These are phyloP conservation scores for Chrysomallon squamiferum DNA, from an alignment of 1,140 invertebrate genomes.

Conservation along the genomic window DNA sequence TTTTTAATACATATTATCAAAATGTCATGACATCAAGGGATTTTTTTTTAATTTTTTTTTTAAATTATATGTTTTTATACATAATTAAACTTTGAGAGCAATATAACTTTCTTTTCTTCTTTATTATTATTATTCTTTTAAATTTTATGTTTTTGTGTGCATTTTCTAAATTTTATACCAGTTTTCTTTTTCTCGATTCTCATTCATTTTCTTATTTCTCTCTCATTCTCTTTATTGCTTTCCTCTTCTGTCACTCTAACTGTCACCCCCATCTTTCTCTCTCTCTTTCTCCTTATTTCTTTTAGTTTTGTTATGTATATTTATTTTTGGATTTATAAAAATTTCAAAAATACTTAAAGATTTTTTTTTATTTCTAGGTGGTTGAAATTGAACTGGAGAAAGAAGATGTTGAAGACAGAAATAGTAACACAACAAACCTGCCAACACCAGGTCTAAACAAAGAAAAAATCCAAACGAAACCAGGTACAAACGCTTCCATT, in stretches of 20 bases:
- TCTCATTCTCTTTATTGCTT: background rate
- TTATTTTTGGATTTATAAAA: background rate
- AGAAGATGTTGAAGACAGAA: background rate
- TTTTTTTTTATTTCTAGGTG: no score
- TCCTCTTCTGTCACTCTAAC: background rate
- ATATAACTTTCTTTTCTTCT: background rate
- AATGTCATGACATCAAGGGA: no score
- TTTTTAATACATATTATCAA: no score
- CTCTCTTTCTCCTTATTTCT: background rate
- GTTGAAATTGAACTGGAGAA: constrained; percentile 2
- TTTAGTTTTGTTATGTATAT: background rate
- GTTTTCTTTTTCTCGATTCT: background rate
- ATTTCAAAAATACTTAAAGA: no score
- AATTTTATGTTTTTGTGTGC: background rate
- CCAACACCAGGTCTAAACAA: no score
- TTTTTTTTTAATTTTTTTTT: no score
- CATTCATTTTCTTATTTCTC: background rate
- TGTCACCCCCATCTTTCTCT: background rate
- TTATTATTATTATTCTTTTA: background rate
- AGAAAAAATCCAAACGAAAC: no score
- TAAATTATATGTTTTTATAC: no score
- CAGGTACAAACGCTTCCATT: no score
- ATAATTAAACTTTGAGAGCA: no score
- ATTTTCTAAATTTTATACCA: background rate
- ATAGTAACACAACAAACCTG: background rate